Base-by-base conservation (phyloP, 2,797 vertebrate genomes). In the Scyliorhinus canicula region DNA sequence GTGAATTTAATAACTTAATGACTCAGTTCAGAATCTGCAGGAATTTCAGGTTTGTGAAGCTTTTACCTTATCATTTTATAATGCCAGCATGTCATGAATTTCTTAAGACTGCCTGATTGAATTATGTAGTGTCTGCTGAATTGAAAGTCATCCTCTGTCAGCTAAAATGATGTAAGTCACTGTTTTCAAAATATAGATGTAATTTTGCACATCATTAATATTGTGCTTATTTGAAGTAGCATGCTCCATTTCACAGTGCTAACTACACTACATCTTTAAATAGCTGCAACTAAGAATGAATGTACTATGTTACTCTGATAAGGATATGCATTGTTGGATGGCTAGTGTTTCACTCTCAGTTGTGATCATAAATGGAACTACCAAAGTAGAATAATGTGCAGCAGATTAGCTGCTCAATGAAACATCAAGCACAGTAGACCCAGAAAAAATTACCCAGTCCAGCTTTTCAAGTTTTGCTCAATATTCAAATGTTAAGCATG, bases 131-230 rank as follows among this genome's bases (percentile, higher is more conserved):
- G 52, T 47, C 55, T 91, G 35, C 55, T 91, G 88, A 60, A 63
- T 60, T 65, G 1, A 65, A 91, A 63, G n/a, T 40, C 88, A 60
- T 63, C 16, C 60, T 93, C 40, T 65, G 35, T 91, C 19, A 93
- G 16, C 60, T 63, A 63, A 44, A 44, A 44, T 65, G 7, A 65
- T 63, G 60, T 9, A 31, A 82, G 19, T 88, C 47, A 40, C 65
- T 93, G 60, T 65, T 67, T 88, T 31, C 85, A 88, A 35, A 88
- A 88, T 31, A 57, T n/a, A 44, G 60, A 91, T 91, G 19, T 85
- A 85, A 93, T 63, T 93, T 65, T 93, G 60, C 47, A 26, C 90
- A 65, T 67, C 14, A 65, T 65, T 44, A 63, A 40, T 35, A 28
- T 63, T 63, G 40, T 63, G n/a, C 14, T 84, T 91, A 91, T n/a